These are phyloP conservation scores for Clarias fuscus DNA, from an alignment of 2,797 vertebrate species.

Conservation along the genomic window DNA sequence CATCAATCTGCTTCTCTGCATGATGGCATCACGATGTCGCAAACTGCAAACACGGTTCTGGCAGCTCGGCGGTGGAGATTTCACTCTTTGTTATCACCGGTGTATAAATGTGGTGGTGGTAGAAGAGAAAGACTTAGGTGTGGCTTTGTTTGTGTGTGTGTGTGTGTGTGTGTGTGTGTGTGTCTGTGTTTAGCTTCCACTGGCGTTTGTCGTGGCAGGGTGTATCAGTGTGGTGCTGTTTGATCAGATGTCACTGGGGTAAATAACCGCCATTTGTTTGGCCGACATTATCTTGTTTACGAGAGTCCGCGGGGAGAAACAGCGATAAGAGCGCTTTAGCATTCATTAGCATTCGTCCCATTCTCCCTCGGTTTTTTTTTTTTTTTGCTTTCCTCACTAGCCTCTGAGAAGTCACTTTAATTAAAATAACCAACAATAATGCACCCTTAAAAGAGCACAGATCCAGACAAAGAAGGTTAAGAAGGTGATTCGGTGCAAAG, in stretches of 20 bases:
- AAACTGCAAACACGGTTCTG: slow-evolving; percentile 27
- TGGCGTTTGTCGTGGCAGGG: slow-evolving; percentile 24
- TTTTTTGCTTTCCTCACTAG: not conserved
- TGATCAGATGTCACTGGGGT: slow-evolving; percentile 61
- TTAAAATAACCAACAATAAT: slow-evolving; percentile 53
- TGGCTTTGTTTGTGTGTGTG: not conserved
- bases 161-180: not conserved
- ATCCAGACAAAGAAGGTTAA: slow-evolving; percentile 20
- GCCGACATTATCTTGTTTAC: slow-evolving; percentile 62
- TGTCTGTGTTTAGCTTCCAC: slow-evolving; percentile 5
- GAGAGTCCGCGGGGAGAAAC: slow-evolving; percentile 46
- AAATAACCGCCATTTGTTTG: slow-evolving; percentile 62
- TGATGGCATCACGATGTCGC: slow-evolving; percentile 6
- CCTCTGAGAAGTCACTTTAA: slow-evolving; percentile 46
- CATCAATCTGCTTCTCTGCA: slow-evolving; percentile 35
- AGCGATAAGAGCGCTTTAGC: slow-evolving; percentile 61
- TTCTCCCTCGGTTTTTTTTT: not conserved
- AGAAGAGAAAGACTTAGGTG: not conserved
- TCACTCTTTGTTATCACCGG: slow-evolving; percentile 23
- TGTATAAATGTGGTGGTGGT: not conserved
- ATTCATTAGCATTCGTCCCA: slow-evolving; percentile 52
- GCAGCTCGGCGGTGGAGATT: slow-evolving; percentile 3
- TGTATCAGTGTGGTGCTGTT: slow-evolving; percentile 55
- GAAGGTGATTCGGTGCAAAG: slow-evolving; percentile 31
- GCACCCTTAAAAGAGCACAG: slow-evolving; percentile 21